Percentiles rank a stretch among this genome's conserved stretches.
These are phyloP conservation scores for Eremobia ochroleuca DNA, from an alignment of 2,888 invertebrate genomes.

Conservation along the genomic window DNA sequence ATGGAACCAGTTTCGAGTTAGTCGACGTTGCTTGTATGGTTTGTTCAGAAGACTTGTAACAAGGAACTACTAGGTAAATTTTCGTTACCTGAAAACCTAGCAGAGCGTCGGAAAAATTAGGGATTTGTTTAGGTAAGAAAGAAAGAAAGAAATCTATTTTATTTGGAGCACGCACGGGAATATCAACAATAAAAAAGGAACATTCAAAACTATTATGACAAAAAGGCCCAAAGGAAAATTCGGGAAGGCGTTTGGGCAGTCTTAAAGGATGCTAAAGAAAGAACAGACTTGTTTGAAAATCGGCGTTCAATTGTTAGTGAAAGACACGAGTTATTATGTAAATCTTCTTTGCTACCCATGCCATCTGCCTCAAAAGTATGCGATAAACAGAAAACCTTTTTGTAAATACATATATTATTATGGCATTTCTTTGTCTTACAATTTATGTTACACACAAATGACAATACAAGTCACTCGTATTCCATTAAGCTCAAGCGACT, in stretches of 20 bases:
- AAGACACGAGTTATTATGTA: conserved; percentile 59
- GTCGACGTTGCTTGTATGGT: neutral
- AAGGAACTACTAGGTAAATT: neutral
- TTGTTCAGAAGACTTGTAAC: neutral
- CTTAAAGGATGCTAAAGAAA: neutral
- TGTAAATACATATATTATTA: conserved; percentile 55
- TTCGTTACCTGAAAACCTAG: neutral
- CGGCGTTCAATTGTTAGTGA: conserved; percentile 39
- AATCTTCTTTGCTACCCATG: conserved; percentile 32
- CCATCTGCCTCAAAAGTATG: conserved; percentile 35
- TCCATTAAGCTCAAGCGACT: conserved; percentile 14
- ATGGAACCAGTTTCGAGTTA: conserved; percentile 38
- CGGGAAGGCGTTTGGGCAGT: neutral
- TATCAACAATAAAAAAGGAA: neutral
- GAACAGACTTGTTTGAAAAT: conserved; percentile 24
- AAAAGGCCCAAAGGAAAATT: neutral
- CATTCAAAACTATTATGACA: neutral
- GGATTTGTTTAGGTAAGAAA: too few species aligned
- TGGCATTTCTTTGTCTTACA: conserved; percentile 43
- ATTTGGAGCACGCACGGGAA: neutral
- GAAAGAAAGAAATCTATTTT: neutral
- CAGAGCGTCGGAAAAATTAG: neutral
- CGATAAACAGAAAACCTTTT: conserved; percentile 38
- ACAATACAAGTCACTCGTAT: conserved; percentile 25
- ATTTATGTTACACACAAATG: conserved; percentile 11